phyloP scores from a whole-genome alignment of 2,113 vertebrate species.

The Nannobrachium achirus region DNA sequence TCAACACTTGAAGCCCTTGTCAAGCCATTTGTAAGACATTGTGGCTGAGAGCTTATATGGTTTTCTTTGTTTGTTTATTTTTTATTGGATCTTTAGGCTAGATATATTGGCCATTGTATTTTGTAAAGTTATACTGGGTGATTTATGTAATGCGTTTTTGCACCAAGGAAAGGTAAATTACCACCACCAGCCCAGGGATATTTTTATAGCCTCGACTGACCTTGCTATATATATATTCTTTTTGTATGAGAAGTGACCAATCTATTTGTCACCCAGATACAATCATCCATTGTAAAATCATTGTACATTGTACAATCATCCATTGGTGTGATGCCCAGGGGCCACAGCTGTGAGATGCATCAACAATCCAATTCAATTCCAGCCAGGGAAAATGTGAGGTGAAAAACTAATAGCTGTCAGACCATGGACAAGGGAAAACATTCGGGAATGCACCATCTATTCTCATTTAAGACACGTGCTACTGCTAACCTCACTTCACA shows the following conservation, averaged over 20 bases:
- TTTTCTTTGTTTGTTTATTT: too few species aligned
- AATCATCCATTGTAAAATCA: slow-evolving; percentile 24
- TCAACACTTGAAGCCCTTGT: too few species aligned
- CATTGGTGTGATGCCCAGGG: slow-evolving; percentile 23
- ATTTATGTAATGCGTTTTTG: not conserved
- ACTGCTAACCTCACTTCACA: slow-evolving; percentile 6
- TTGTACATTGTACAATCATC: slow-evolving; percentile 27
- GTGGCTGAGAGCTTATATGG: too few species aligned
- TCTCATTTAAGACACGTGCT: slow-evolving; percentile 38
- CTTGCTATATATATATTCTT: slow-evolving; percentile 19
- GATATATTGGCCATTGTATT: not conserved
- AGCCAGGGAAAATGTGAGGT: slow-evolving; percentile 13
- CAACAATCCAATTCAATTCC: slow-evolving; percentile 49
- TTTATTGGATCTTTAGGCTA: too few species aligned
- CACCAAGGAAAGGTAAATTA: slow-evolving; percentile 22
- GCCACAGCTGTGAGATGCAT: slow-evolving; percentile 65
- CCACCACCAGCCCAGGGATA: not conserved
- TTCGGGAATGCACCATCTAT: slow-evolving; percentile 38
- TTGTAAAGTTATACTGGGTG: not conserved
- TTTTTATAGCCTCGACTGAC: slow-evolving; percentile 6
- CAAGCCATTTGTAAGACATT: too few species aligned
- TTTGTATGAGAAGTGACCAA: slow-evolving; percentile 21
- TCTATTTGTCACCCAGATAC: slow-evolving; percentile 31
- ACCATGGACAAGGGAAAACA: slow-evolving; percentile 33
- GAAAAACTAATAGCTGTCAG: slow-evolving; percentile 44